Evolutionary conservation across 2,888 invertebrate species (phyloP), one percentile per base, ranked within the genome.

Genomic region (Tachystola acroxantha): DNA sequence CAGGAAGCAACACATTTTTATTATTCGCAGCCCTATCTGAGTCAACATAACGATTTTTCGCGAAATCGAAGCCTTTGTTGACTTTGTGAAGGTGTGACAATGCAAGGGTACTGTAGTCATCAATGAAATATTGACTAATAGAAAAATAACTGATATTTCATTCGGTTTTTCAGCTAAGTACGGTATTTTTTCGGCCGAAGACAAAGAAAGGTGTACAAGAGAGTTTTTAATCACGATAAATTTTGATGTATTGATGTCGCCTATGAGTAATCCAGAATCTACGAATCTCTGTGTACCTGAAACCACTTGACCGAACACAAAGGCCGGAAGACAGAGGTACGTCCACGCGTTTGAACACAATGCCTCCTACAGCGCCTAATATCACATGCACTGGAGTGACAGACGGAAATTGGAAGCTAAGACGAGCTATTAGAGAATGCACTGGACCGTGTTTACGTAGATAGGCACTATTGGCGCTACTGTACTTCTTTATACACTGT

Each of bases 251-350:
- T n/a, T n/a, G n/a, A n/a, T n/a, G n/a, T n/a, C n/a, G n/a, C n/a
- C n/a, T n/a, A n/a, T n/a, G n/a, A n/a, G n/a, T n/a, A n/a, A n/a
- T n/a, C n/a, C n/a, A n/a, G n/a, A n/a, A n/a, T n/a, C n/a, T n/a
- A n/a, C n/a, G n/a, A n/a, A n/a, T 24, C 24, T 24, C 24, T 24
- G n/a, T 24, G 24, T 24, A 24, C n/a, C 24, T 37, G 33, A 28
- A 39, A 13, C 27, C 37, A 43, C 37, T 39, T 35, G 37, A 37
- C 32, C 27, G 30, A 13, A 58, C 57, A 58, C 57, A 58, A 58
- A 54, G 43, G 47, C 45, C 53, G 58, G 58, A 57, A 49, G 37
- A 33, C 25, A 34, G 31, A 11, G 6, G 7, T 9, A 13, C 26
- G 4, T 24, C 4, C 22, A 7, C 9, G n/a, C 28, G 14, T 28